Evolutionary conservation across 2,888 invertebrate genomes (phyloP).

Genomic region (Hyposoter dolosus): DNA sequence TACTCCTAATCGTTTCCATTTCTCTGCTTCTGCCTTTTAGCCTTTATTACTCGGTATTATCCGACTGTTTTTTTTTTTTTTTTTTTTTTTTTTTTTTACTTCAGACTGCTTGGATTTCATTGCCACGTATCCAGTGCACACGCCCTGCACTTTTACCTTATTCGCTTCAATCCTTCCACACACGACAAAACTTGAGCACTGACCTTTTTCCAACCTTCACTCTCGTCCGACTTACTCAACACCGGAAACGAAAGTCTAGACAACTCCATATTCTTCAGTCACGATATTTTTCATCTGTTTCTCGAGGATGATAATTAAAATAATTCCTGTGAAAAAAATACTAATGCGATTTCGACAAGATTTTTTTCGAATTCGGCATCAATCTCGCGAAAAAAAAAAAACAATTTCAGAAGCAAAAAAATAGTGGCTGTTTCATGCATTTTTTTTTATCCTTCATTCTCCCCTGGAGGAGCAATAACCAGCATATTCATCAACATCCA

Average conservation of each 20-base stretch:
- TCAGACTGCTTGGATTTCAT: neutral
- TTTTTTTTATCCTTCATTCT: too few species aligned
- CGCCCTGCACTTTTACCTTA: slow-evolving; percentile 12
- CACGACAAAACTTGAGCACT: neutral
- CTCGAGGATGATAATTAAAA: neutral
- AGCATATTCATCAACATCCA: neutral
- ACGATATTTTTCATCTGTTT: neutral
- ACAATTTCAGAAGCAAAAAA: too few species aligned
- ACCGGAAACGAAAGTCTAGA: neutral
- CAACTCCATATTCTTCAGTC: neutral
- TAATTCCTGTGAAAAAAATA: neutral
- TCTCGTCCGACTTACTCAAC: neutral
- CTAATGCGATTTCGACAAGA: neutral
- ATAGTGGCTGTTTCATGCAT: too few species aligned
- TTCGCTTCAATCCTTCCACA: neutral
- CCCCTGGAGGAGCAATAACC: neutral
- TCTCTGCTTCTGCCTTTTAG: neutral
- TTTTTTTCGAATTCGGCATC: too few species aligned
- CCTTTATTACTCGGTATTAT: neutral
- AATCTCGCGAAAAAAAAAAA: too few species aligned
- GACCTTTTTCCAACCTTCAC: neutral
- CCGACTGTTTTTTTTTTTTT: neutral
- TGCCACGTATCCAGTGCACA: neutral
- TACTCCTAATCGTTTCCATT: neutral
- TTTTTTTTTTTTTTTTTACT: neutral